Evolutionary conservation across 2,888 invertebrate genomes (phyloP), one percentile per base, ranked within the genome.

Genomic region (Pristionchus exspectatus): DNA sequence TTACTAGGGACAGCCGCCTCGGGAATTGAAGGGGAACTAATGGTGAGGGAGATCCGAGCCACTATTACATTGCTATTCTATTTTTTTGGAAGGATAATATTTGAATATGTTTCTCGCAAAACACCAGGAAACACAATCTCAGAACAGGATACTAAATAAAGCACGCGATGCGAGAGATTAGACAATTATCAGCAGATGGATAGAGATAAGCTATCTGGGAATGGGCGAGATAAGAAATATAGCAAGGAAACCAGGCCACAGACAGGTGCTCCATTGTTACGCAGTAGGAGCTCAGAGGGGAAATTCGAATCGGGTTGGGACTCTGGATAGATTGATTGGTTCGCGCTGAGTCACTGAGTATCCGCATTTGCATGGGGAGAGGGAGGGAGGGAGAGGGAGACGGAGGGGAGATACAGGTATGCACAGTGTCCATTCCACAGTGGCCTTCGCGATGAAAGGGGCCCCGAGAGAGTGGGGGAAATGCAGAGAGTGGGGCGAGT

Each of bases 321-420:
- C 30, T 84, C 59, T n/a, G 83, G 38, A 30, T 18, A 84, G 59
- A 81, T 81, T 81, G 81, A 81, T 81, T 81, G 81, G 81, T n/a
- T 50, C 44, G 44, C 44, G 44, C 44, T 81, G 54, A 81, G 50
- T 81, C 81, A 81, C n/a, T 50, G 50, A 81, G 81, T 81, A 56
- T 50, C 56, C 84, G 56, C 56, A 59, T 84, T 84, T 56, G 84
- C 59, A 59, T 84, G 59, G 38, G 21, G 59, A n/a, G 59, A 50
- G 59, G 24, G n/a, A 81, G 50, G 27, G 83, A 38, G 74, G 30
- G 33, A 38, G 44, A 30, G 16, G 30, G n/a, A 69, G n/a, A 2
- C 10, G 21, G 69, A n/a, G 30, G 9, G 24, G 38, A 33, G 12
- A 30, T 27, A 59, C 59, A 84, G 84, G 84, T 84, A 84, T 59